Conservation (phyloP, 2,113 vertebrate species). For the Carettochelys insculpta region DNA sequence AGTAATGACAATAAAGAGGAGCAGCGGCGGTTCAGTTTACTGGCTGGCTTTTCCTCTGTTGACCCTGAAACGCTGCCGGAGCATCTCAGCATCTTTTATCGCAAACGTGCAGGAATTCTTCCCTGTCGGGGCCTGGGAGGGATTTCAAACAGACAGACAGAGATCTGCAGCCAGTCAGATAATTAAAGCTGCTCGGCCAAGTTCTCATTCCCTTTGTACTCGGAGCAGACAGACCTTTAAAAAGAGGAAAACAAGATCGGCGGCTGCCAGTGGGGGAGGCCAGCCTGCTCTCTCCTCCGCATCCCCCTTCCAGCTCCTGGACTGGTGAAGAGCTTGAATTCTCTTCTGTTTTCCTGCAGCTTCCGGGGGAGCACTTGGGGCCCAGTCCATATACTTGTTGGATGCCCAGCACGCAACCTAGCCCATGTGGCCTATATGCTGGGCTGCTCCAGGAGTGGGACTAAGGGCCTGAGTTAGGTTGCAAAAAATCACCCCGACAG, state of each 20-base stretch:
- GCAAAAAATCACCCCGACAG: neutral
- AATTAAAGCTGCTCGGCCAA: neutral
- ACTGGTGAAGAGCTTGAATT: neutral
- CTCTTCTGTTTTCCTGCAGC: neutral
- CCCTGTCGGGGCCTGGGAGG: neutral
- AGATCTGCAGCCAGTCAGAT: neutral
- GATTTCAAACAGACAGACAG: neutral
- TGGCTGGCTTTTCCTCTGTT: neutral
- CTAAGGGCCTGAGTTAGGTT: neutral
- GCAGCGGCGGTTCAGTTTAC: neutral
- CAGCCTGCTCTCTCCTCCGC: neutral
- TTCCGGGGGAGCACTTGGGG: neutral
- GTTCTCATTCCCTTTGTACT: neutral
- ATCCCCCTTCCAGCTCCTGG: neutral
- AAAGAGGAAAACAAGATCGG: neutral
- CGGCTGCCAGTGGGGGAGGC: neutral
- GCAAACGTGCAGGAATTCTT: neutral
- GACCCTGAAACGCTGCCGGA: neutral
- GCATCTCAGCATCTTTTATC: neutral
- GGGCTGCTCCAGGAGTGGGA: neutral
- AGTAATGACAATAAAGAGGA: neutral
- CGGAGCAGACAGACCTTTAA: neutral
- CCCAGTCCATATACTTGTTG: neutral
- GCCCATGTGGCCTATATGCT: neutral
- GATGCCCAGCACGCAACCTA: neutral